Base-by-base conservation (phyloP, 2,113 vertebrate species). In the Pseudopodoces humilis region DNA sequence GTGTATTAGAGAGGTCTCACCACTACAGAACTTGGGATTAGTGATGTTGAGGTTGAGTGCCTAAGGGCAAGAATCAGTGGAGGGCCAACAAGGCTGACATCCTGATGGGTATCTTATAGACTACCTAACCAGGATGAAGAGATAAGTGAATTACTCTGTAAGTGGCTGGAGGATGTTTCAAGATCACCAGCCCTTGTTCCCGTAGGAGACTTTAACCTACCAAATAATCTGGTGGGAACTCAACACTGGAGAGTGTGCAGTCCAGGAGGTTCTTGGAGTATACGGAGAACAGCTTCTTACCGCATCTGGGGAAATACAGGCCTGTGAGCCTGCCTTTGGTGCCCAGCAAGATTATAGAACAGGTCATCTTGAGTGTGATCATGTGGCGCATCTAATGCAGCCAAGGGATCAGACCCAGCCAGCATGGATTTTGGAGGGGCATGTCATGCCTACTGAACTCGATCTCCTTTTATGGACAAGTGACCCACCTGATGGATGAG, bases 321-420 rank as follows among this genome's bases (percentile, higher is more conserved):
- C 28, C 22, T 68, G 7, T 47, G 52, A 41, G 35, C 14, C 14
- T 69, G n/a, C 35, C 27, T 6, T 47, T 37, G 10, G 10, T 44
- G 33, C 56, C 16, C 10, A 25, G 27, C 33, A 53, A 11, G 27
- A 24, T 71, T 17, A 53, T 37, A 47, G 21, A 37, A 31, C 13
- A 37, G 39, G 37, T 62, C 5, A 14, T 63, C 25, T 16, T 71
- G 31, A 35, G 33, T 37, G 21, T 25, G 47, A 31, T 63, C 27
- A 27, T 6, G 3, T 6, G 21, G 33, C 7, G 21, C 8, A 21
- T 46, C 9, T 17, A 31, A 4, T 20, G 17, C 0, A 1, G 33
- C 27, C 39, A 37, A 25, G n/a, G 27, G 14, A 53, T 27, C 39
- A 53, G 47, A 37, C 25, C 3, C 47, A 11, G 39, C 67, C 39